A percentile compares a stretch with the other conserved stretches of the same genome.
phyloP scores from a whole-genome alignment of 2,888 invertebrate species.

The Chydorus sphaericus region DNA sequence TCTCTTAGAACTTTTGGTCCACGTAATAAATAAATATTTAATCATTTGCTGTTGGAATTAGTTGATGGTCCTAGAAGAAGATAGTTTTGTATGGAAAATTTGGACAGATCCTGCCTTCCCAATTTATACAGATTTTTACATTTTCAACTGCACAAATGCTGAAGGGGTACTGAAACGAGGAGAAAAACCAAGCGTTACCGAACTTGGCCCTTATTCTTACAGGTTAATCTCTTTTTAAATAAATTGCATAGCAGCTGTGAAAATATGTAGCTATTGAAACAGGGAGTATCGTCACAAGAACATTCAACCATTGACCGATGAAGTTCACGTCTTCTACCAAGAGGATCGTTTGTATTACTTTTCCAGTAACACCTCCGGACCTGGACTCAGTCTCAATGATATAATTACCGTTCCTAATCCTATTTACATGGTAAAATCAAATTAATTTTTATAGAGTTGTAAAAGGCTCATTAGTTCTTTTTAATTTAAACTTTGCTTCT shows the following conservation, averaged over 20 bases:
- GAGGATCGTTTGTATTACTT: background rate
- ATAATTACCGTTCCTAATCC: background rate
- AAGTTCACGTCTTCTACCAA: background rate
- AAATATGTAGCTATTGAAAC: background rate
- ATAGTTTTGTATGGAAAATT: background rate
- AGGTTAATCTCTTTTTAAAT: background rate
- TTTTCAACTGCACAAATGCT: conserved; percentile 6
- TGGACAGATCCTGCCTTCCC: conserved; percentile 4
- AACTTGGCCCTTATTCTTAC: conserved; percentile 1
- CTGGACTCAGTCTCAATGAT: background rate
- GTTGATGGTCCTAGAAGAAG: background rate
- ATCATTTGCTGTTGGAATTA: background rate
- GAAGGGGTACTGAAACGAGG: background rate
- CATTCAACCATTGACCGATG: background rate
- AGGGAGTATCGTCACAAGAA: background rate
- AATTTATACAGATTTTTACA: background rate
- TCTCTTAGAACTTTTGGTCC: background rate
- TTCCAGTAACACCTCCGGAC: background rate
- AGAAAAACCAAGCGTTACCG: background rate
- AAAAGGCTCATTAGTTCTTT: background rate
- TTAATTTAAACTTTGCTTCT: too few species aligned
- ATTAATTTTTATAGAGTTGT: background rate
- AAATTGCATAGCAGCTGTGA: background rate
- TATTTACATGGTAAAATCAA: background rate
- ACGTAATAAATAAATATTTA: background rate